These are phyloP conservation scores for Incurvaria masculella DNA, from an alignment of 2,888 invertebrate species.

Conservation along the genomic window DNA sequence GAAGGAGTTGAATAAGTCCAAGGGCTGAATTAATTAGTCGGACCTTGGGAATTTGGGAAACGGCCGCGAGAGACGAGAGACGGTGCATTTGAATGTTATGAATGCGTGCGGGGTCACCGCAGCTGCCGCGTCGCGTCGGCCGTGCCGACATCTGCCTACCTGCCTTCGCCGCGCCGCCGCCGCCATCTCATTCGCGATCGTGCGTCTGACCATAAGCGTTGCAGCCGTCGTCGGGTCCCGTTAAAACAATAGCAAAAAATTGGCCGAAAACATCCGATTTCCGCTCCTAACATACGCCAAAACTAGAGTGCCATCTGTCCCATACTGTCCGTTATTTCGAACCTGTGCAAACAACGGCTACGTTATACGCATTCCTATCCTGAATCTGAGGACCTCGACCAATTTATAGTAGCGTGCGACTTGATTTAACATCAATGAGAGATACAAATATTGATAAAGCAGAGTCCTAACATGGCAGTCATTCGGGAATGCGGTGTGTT, in stretches of 20 bases:
- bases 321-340: slow-evolving; percentile 23
- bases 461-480: too few relatives aligned
- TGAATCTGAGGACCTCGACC: slow-evolving; percentile 10
- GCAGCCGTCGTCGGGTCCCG: not conserved
- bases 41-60: not conserved
- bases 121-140: not conserved
- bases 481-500: too few relatives aligned
- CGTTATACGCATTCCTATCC: not conserved
- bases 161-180: slow-evolving; percentile 33
- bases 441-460: too few relatives aligned
- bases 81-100: not conserved
- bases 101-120: not conserved
- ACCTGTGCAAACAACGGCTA: not conserved
- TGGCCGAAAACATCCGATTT: slow-evolving; percentile 34
- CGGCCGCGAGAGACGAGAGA: not conserved
- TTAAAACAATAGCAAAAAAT: slow-evolving; percentile 18
- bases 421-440: too few relatives aligned
- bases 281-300: slow-evolving; percentile 36
- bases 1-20: not conserved
- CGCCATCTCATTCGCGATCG: not conserved
- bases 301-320: slow-evolving; percentile 38
- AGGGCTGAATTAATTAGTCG: not conserved
- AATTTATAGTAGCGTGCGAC: too few relatives aligned
- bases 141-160: slow-evolving; percentile 32
- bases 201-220: not conserved